Evolutionary conservation across 1,140 invertebrate species (phyloP).

Genomic region (Hestina assimilis): DNA sequence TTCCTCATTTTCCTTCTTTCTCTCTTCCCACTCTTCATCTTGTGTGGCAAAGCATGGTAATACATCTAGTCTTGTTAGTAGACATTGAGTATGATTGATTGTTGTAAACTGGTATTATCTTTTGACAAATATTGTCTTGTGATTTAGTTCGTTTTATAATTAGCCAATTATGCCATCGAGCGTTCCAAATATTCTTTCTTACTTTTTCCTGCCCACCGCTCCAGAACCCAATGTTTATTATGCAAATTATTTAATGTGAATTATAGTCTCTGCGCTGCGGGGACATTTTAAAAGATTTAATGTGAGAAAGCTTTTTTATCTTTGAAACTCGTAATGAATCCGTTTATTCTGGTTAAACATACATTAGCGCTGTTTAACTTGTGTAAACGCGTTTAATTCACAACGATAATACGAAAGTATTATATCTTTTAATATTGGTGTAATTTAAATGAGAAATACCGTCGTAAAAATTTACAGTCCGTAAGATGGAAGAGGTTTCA

Average conservation of each 20-base stretch:
- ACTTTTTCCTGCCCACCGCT: neutral
- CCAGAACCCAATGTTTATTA: neutral
- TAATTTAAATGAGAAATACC: neutral
- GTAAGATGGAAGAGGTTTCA: conserved; percentile 4
- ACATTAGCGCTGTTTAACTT: conserved; percentile 3
- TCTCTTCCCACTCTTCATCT: too few relatives aligned
- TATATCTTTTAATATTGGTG: neutral
- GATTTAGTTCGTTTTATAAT: too few relatives aligned
- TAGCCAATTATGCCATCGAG: too few relatives aligned
- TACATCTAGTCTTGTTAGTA: too few relatives aligned
- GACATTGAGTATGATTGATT: neutral
- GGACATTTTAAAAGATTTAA: conserved; percentile 9
- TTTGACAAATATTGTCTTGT: neutral
- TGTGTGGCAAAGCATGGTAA: too few relatives aligned
- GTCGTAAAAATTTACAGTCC: conserved; percentile 23
- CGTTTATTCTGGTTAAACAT: neutral
- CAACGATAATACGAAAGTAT: too few relatives aligned
- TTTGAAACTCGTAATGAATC: conserved; percentile 2
- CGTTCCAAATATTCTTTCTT: neutral
- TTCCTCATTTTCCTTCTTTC: too few relatives aligned
- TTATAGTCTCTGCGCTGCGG: neutral
- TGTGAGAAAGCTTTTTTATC: conserved; percentile 7
- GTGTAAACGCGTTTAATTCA: too few relatives aligned
- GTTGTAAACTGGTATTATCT: neutral
- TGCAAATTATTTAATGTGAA: conserved; percentile 5